Evolutionary conservation across 2,797 vertebrate species (phyloP), one percentile per base, ranked within the genome.

Genomic region (Molossus molossus): DNA sequence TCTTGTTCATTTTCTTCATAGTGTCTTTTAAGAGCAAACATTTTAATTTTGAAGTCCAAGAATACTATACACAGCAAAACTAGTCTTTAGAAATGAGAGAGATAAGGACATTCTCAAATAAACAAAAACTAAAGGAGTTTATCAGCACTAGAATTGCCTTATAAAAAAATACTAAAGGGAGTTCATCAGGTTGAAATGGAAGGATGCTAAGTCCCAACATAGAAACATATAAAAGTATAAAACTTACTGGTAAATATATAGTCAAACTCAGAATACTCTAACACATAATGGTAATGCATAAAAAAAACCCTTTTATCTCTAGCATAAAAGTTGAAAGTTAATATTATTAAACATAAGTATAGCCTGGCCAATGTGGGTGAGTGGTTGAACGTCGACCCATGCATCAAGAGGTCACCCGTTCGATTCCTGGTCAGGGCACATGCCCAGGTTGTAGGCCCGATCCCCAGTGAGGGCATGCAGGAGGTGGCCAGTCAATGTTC

Each of bases 31-130:
- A 75, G 60, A 89, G 53, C 15, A 76, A 88, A 83, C 58, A 37
- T 57, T 73, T 83, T 79, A 57, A 84, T 64, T 80, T 75, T 60
- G 55, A 80, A 88, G 18, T 77, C n/a, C n/a, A 69, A 33, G 23
- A 72, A 82, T 91, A 53, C 11, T 37, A 62, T 82, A 70, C 25
- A 29, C 55, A 62, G 67, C 17, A 53, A 72, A 72, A 37, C 15
- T 72, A 5, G 75, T 81, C 21, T 80, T 87, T 55, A 83, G 81
- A 90, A 73, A 62, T 55, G 40, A 90, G 58, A 65, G 23, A 72
- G 40, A 40, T 62, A 29, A 90, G 73, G 45, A 50, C 45, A 29
- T 79, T 55, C 33, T 48, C 48, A 79, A 79, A 67, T 55, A 53
- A 64, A 62, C 79, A 73, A 64, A 91, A 91, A 15, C n/a, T 64